Base-by-base conservation (phyloP, 2,113 vertebrate genomes). In the Eidolon helvum region DNA sequence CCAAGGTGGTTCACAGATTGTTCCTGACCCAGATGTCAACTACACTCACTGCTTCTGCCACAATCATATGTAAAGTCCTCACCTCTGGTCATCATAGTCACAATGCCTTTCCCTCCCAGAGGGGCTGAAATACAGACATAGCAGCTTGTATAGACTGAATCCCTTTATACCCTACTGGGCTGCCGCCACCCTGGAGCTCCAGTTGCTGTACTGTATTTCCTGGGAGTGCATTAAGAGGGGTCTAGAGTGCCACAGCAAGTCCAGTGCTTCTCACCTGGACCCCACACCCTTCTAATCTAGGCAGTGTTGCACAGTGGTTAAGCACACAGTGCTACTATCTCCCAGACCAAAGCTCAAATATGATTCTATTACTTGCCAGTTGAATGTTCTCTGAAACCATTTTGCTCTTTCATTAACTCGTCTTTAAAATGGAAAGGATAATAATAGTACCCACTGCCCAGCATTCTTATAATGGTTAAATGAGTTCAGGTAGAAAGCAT, bases 41-140 rank as follows among this genome's bases (percentile, higher is more conserved):
- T 9, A 24, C 35, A 45, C 40, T 74, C 50, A 50, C 78, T 71
- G 68, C 40, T 87, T 90, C 61, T 61, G 53, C 53, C 78, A 87
- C 59, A 61, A 15, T 33, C 45, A 10, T 5, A 50, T 10, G 10
- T 48, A 69, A 55, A 77, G 72, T 53, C 22, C 18, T 35, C 30
- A 30, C 43, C 68, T 84, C 55, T 63, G 63, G 22, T 48, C 50
- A 65, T 53, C 26, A 16, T 21, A 30, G 35, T 57, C 35, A 48
- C 22, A 28, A 18, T 0, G 2, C 2, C 43, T 50, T 26, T n/a
- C 53, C 33, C 66, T 53, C 66, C 19, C 7, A n/a, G 28, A 75
- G 28, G 22, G 24, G 21, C 4, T 40, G 16, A 68, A 45, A 43
- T 4, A 0, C 38, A 59, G 33, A 33, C 3, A 19, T 59, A 63